Evolutionary conservation across 2,113 vertebrate genomes (phyloP).

Genomic region (Caretta caretta): DNA sequence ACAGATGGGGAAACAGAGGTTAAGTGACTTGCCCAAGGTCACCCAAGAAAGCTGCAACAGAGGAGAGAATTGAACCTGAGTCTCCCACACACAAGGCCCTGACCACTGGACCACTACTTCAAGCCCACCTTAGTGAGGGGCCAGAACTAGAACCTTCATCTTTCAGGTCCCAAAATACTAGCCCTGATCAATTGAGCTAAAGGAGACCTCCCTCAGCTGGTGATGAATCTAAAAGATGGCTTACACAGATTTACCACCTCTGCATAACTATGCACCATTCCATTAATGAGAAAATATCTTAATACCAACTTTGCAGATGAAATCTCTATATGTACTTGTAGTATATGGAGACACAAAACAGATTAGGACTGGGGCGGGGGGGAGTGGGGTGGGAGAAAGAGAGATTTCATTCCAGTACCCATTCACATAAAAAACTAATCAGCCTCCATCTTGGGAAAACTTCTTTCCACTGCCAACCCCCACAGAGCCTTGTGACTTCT

Average conservation of each 20-base stretch:
- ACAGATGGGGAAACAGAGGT: not conserved
- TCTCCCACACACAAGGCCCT: too few relatives aligned
- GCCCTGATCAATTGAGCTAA: not conserved
- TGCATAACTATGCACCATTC: not conserved
- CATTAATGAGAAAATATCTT: not conserved
- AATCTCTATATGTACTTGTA: not conserved
- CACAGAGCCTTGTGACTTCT: not conserved
- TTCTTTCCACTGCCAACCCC: not conserved
- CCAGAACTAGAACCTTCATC: not conserved
- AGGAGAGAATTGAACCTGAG: too few relatives aligned
- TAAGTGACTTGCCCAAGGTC: not conserved
- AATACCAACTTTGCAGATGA: not conserved
- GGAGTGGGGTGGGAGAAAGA: too few relatives aligned
- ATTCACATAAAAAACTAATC: not conserved
- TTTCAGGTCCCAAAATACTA: not conserved
- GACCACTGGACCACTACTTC: too few relatives aligned
- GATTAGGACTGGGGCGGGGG: not conserved
- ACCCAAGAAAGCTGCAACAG: not conserved
- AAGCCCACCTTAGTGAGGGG: not conserved
- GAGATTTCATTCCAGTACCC: not conserved
- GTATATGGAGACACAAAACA: not conserved
- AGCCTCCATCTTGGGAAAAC: not conserved
- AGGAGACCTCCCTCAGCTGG: not conserved
- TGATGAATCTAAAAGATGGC: not conserved
- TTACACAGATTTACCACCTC: not conserved